These are phyloP conservation scores for Tiaroga cobitis DNA, from an alignment of 2,797 vertebrate species.

Conservation along the genomic window DNA sequence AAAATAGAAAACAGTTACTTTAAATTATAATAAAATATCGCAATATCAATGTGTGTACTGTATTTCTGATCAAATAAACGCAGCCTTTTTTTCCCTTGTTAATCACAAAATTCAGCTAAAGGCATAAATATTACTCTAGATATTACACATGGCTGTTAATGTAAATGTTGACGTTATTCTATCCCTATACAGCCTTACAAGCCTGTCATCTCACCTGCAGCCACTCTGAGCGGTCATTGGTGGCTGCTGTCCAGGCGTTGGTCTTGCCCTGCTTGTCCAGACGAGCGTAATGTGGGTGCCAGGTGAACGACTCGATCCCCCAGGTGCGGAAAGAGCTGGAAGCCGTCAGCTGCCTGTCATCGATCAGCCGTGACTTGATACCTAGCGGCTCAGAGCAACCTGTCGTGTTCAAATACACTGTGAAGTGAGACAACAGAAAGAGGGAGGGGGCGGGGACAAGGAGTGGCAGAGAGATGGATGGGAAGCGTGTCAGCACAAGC, in stretches of 20 bases:
- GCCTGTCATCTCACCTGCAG: conserved; percentile 91
- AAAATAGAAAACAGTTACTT: too few species aligned
- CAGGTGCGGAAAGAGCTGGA: conserved; percentile 92
- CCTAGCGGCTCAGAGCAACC: conserved; percentile 95
- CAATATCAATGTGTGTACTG: not conserved
- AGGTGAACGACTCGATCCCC: conserved; percentile 90
- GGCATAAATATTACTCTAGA: not conserved
- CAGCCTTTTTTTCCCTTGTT: not conserved
- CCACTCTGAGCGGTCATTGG: conserved; percentile 84
- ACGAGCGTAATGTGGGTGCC: conserved; percentile 88
- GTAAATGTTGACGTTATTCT: not conserved
- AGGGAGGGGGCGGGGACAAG: conserved; percentile 62
- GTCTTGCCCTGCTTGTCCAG: conserved; percentile 95
- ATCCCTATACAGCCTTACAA: not conserved
- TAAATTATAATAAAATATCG: not conserved
- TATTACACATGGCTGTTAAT: not conserved
- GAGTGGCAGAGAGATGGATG: conserved; percentile 56
- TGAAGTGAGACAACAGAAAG: conserved; percentile 67
- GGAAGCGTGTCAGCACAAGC: conserved; percentile 48
- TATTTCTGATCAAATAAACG: too few species aligned
- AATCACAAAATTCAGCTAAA: not conserved
- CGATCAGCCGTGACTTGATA: conserved; percentile 86
- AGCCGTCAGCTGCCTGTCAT: conserved; percentile 86
- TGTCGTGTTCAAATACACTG: conserved; percentile 87
- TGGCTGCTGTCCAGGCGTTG: conserved; percentile 91